phyloP scores from a whole-genome alignment of 2,797 vertebrate genomes.

The Peromyscus nudipes region DNA sequence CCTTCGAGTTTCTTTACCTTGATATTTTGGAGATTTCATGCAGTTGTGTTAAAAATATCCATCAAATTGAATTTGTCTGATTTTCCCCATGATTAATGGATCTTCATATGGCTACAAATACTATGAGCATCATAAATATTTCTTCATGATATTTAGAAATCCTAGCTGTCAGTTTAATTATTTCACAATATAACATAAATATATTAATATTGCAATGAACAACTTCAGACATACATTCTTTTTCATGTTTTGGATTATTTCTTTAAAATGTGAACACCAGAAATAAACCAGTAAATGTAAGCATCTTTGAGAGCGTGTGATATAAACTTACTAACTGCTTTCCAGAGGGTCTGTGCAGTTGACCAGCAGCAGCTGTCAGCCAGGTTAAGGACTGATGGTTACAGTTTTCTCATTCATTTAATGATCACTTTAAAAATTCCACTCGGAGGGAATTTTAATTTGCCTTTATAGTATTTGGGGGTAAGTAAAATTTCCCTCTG shows the following conservation, averaged over 20 bases:
- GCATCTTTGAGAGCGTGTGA: not conserved
- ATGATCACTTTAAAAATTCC: not conserved
- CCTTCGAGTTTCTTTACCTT: not conserved
- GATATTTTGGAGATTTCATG: not conserved
- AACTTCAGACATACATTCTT: not conserved
- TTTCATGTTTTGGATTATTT: not conserved
- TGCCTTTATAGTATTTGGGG: not conserved
- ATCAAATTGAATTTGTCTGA: not conserved
- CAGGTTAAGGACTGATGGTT: not conserved
- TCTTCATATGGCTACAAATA: not conserved
- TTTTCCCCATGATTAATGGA: not conserved
- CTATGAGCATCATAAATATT: not conserved
- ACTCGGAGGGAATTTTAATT: not conserved
- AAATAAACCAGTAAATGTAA: not conserved
- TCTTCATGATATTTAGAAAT: not conserved
- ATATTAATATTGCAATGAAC: not conserved
- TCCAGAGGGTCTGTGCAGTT: not conserved
- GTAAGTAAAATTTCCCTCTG: not conserved
- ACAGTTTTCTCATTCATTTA: not conserved
- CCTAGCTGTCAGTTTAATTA: not conserved
- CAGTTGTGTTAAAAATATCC: not conserved
- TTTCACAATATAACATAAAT: not conserved
- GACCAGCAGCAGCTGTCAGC: not conserved
- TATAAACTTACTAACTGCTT: not conserved
- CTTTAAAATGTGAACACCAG: not conserved